Conservation (phyloP, 1,140 invertebrate species). For the Branchinecta lindahli region DNA sequence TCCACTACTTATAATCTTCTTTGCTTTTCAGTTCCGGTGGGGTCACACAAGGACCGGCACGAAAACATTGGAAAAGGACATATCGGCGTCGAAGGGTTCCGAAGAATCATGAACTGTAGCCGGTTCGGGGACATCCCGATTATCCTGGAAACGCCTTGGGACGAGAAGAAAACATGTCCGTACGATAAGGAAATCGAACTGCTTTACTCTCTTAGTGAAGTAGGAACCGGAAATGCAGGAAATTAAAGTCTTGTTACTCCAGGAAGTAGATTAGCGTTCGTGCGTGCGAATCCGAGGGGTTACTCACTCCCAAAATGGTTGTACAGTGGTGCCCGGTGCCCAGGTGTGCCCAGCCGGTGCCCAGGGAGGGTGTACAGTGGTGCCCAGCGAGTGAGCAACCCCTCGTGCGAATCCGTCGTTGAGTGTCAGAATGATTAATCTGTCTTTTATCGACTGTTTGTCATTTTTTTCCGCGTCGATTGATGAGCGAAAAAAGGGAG, state of each 20-base stretch:
- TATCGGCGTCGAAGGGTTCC: conserved; percentile 34
- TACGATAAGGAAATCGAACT: conserved; percentile 25
- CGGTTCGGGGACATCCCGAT: conserved; percentile 35
- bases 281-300: background rate
- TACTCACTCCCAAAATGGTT: too few species aligned
- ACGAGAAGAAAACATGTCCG: conserved; percentile 18
- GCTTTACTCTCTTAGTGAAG: conserved; percentile 16
- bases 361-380: too few species aligned
- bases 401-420: too few species aligned
- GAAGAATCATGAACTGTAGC: conserved; percentile 33
- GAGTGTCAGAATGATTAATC: too few species aligned
- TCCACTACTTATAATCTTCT: too few species aligned
- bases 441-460: too few species aligned
- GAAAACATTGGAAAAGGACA: conserved; percentile 38
- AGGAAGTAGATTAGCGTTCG: background rate
- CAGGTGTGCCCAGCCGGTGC: too few species aligned
- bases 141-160: conserved; percentile 36
- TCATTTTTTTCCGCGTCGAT: too few species aligned
- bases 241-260: background rate
- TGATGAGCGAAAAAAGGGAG: too few species aligned
- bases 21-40: conserved; percentile 28
- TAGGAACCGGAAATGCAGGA: background rate
- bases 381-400: too few species aligned
- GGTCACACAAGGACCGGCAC: conserved; percentile 35
- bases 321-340: too few species aligned